Evolutionary conservation across 2,888 invertebrate species (phyloP), one percentile per base, ranked within the genome.

Genomic region (Mimumesa dahlbomi): DNA sequence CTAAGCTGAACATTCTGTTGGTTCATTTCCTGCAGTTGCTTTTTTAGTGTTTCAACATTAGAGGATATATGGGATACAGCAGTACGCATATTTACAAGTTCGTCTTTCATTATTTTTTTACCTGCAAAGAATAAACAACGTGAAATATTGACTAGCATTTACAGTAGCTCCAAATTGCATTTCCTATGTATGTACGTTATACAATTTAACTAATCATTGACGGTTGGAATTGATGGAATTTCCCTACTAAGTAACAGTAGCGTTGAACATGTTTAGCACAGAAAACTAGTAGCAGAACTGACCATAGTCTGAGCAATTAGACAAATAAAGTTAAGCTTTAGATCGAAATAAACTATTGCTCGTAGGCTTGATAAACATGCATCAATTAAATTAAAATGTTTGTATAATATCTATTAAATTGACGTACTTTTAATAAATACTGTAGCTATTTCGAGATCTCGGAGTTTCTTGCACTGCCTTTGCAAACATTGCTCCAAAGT

Each of bases 401-500:
- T 25, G 25, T 25, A n/a, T 7, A 7, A 7, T 25, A 25, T 25
- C 25, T n/a, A 29, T 25, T 18, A 13, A 31, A 14, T 65, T 25
- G 25, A 25, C 63, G 38, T 77, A 87, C 87, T 59, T 58, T 58
- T 63, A 31, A 85, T 54, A 0, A 85, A 57, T 34, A 53, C 40
- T 11, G 86, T 83, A 2, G 82, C 79, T 4, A 59, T 64, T 43
- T 76, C 58, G 0, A 85, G 73, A 34, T 79, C 52, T 25, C 67
- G 53, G 2, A 85, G 52, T 54, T 67, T 80, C 11, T 59, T 42
- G 1, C 67, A 48, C 48, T 82, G 82, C 2, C 18, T 58, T 7
- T 42, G 43, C n/a, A 87, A 31, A 22, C n/a, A 25, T 25, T 25
- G 3, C 25, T 25, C 7, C 25, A 25, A 25, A 7, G n/a, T n/a